Conservation (phyloP, 2,113 vertebrate species). For the Falcunculus frontatus region DNA sequence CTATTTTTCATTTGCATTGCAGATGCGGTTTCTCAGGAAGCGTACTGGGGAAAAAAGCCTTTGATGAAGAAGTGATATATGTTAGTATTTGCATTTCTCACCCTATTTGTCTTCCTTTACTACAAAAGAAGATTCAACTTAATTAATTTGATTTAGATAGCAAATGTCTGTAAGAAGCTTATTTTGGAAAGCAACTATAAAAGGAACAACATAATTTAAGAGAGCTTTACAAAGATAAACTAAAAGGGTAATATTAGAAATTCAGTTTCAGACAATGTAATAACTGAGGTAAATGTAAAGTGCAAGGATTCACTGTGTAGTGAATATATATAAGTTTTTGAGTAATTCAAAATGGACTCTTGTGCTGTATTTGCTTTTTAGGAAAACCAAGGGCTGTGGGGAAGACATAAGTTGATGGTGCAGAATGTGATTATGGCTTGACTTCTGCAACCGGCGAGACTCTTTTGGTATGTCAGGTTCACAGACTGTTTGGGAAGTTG, state of each 20-base stretch:
- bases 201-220: not conserved
- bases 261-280: not conserved
- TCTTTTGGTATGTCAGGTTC: not conserved
- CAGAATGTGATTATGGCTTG: not conserved
- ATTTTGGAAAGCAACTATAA: constrained; percentile 1
- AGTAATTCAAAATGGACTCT: not conserved
- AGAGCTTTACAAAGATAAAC: not conserved
- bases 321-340: not conserved
- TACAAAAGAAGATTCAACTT: constrained; percentile 11
- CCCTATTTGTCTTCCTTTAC: not conserved
- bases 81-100: constrained; percentile 9
- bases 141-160: constrained; percentile 9
- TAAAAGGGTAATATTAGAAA: not conserved
- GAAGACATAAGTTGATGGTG: not conserved
- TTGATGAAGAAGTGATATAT: not conserved
- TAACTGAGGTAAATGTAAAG: not conserved
- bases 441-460: not conserved
- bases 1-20: constrained; percentile 31
- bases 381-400: not conserved
- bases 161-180: not conserved
- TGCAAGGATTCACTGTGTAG: not conserved
- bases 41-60: not conserved
- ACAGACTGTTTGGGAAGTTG: not conserved
- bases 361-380: not conserved
- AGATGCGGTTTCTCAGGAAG: not conserved